A percentile compares a stretch with the other conserved stretches of the same genome.
These are phyloP conservation scores for Marronus borbonicus DNA, from an alignment of 2,888 invertebrate genomes.

Conservation along the genomic window DNA sequence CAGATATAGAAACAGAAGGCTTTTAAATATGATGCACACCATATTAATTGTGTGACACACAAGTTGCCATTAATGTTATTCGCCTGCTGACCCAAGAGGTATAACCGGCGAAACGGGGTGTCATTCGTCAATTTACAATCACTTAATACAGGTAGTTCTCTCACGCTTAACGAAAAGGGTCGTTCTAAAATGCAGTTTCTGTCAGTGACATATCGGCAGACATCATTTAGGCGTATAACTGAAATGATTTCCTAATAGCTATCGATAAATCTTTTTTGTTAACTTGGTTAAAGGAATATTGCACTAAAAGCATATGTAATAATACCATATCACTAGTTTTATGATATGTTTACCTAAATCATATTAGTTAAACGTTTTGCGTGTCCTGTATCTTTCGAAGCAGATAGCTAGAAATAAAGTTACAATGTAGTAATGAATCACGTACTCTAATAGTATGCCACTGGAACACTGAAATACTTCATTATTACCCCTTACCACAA, in stretches of 20 bases:
- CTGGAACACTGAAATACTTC: too few relatives aligned
- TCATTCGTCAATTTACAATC: slow-evolving; percentile 28
- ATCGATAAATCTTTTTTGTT: slow-evolving; percentile 11
- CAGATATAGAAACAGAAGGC: not conserved
- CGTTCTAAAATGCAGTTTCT: slow-evolving; percentile 22
- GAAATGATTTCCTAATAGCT: slow-evolving; percentile 27
- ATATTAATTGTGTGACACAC: slow-evolving; percentile 27
- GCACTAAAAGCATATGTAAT: not conserved
- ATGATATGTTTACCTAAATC: too few relatives aligned
- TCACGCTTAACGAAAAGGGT: slow-evolving; percentile 23
- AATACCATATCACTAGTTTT: too few relatives aligned
- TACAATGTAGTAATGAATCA: too few relatives aligned
- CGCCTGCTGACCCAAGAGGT: slow-evolving; percentile 12
- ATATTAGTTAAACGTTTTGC: too few relatives aligned
- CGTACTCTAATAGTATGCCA: too few relatives aligned
- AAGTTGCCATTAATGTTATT: slow-evolving; percentile 24
- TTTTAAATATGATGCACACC: not conserved
- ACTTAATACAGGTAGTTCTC: slow-evolving; percentile 40
- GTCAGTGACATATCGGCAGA: slow-evolving; percentile 39
- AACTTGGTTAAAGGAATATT: not conserved
- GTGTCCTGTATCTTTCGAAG: too few relatives aligned
- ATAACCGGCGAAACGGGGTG: slow-evolving; percentile 6
- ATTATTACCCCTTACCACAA: too few relatives aligned
- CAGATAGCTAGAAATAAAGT: too few relatives aligned
- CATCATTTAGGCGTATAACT: slow-evolving; percentile 16